Conservation (phyloP, 2,113 vertebrate species). For the Manacus vitellinus region DNA sequence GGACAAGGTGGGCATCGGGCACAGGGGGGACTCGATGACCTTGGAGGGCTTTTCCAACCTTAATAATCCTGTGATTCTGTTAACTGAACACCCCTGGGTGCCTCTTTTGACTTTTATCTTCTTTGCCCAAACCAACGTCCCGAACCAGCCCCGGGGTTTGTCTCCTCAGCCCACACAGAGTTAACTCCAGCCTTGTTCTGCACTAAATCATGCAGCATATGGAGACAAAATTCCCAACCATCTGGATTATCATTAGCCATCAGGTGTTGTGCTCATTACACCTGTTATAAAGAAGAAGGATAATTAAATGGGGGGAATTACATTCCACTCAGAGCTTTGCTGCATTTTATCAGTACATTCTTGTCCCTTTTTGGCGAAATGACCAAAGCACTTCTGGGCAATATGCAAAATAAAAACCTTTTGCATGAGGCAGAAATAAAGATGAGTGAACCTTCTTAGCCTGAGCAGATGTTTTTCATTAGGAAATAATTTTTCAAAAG, state of each 20-base stretch:
- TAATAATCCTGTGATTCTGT: not conserved
- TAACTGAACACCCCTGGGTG: fast-evolving
- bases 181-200: not conserved
- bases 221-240: conserved; percentile 45
- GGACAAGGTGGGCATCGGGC: fast-evolving
- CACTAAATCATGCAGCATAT: conserved; percentile 8
- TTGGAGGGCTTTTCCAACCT: not conserved
- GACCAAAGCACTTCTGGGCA: not conserved
- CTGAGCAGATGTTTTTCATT: conserved; percentile 64
- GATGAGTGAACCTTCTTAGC: conserved; percentile 9
- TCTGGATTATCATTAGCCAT: conserved; percentile 61
- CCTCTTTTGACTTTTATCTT: not conserved
- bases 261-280: conserved; percentile 54
- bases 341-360: not conserved
- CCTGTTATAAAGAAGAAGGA: conserved; percentile 34
- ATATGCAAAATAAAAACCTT: not conserved
- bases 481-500: conserved; percentile 65
- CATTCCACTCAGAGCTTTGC: not conserved
- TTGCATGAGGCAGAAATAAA: not conserved
- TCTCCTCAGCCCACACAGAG: not conserved
- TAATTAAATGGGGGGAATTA: conserved; percentile 5
- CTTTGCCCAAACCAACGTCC: not conserved
- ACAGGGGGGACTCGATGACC: not conserved
- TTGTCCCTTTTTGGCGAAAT: not conserved
- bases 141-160: fast-evolving